Percentiles rank a stretch among this genome's conserved stretches.
phyloP scores from a whole-genome alignment of 92 coral and sea anemone species.

The Chrysogorgia sp. region DNA sequence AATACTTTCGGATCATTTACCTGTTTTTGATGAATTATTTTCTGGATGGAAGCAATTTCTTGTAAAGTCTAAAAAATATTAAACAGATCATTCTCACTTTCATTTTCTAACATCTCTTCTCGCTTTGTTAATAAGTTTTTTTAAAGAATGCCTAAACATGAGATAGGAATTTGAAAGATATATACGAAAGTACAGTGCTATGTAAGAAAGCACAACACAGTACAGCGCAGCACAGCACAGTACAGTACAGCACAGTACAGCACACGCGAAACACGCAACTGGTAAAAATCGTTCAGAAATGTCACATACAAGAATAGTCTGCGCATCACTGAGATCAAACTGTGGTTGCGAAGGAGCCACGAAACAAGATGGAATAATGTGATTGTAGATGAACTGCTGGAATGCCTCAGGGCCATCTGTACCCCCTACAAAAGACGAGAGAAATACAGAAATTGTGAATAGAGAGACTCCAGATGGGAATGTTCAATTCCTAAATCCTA shows the following conservation, averaged over 20 bases:
- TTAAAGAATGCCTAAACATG: too few relatives aligned
- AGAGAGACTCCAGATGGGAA: too few relatives aligned
- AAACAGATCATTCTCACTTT: not conserved
- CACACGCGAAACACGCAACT: too few relatives aligned
- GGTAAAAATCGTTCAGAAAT: not conserved
- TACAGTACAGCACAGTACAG: too few relatives aligned
- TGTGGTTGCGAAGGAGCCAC: conserved; percentile 87
- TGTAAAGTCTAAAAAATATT: conserved; percentile 73
- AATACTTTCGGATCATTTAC: conserved; percentile 32
- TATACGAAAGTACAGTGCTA: too few relatives aligned
- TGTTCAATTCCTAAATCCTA: too few relatives aligned
- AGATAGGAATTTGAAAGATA: too few relatives aligned
- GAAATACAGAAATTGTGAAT: too few relatives aligned
- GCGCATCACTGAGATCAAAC: conserved; percentile 91
- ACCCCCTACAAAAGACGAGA: conserved; percentile 62
- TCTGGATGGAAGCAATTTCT: conserved; percentile 86
- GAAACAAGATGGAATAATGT: conserved; percentile 87
- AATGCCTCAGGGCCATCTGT: conserved; percentile 78
- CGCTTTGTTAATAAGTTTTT: too few relatives aligned
- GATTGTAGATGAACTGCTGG: conserved; percentile 83
- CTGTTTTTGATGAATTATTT: conserved; percentile 87
- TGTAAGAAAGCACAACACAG: too few relatives aligned
- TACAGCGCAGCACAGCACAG: too few relatives aligned
- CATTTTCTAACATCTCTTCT: not conserved
- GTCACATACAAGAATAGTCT: conserved; percentile 78